These are phyloP conservation scores for Tapirus terrestris DNA, from an alignment of 2,113 vertebrate species.

Conservation along the genomic window DNA sequence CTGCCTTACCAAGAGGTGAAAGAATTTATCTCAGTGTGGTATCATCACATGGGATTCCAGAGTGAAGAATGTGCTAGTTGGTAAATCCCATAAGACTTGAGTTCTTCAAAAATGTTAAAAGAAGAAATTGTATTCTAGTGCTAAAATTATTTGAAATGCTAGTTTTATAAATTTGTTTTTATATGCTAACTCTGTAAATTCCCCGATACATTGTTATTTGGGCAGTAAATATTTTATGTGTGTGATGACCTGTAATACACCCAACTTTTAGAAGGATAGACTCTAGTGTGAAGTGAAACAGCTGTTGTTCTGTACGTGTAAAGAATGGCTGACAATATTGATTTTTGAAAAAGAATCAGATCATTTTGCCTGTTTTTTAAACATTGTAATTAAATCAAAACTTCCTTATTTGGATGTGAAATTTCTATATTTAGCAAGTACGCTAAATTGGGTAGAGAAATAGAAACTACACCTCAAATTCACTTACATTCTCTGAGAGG, in stretches of 20 bases:
- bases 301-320: background rate
- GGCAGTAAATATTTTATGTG: conserved; percentile 22
- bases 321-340: background rate
- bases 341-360: background rate
- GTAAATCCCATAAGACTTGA: background rate
- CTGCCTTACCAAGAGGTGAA: background rate
- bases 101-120: background rate
- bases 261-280: background rate
- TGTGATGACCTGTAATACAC: background rate
- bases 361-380: background rate
- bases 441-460: background rate
- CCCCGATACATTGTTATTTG: background rate
- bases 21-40: background rate
- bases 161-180: conserved; percentile 32
- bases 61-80: background rate
- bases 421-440: conserved; percentile 44
- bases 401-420: conserved; percentile 9
- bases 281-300: background rate
- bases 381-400: background rate
- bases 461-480: background rate
- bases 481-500: background rate
- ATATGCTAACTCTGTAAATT: background rate
- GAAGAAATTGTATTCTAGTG: background rate
- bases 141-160: conserved; percentile 11
- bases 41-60: background rate